Evolutionary conservation across 2,888 invertebrate species (phyloP).

Genomic region (Loripinus fragilis): DNA sequence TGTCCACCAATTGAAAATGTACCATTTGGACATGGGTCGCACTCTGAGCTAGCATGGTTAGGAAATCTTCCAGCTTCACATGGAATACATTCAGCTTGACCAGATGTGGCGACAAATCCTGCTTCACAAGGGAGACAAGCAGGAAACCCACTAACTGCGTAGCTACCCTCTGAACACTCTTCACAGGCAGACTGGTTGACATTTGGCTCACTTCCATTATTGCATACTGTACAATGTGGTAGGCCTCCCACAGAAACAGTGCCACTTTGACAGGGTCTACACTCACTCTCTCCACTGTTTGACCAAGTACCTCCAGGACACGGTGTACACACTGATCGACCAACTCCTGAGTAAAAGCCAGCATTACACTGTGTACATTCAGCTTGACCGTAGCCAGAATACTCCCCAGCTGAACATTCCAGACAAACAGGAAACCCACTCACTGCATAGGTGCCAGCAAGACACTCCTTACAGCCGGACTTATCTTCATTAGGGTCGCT

Average conservation of each 20-base stretch:
- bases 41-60: background rate
- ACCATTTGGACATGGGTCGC: background rate
- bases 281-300: too few species aligned
- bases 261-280: too few species aligned
- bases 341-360: background rate
- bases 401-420: background rate
- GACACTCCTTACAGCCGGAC: background rate
- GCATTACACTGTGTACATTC: background rate
- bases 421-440: background rate
- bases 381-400: background rate
- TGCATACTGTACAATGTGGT: too few species aligned
- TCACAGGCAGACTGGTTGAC: too few species aligned
- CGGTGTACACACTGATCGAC: background rate
- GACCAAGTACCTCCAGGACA: background rate
- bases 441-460: background rate
- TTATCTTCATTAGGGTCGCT: background rate
- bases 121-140: background rate
- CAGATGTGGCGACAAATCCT: background rate
- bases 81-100: background rate
- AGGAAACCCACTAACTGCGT: background rate
- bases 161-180: too few species aligned
- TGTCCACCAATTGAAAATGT: background rate
- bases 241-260: too few species aligned
- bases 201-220: too few species aligned
- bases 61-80: background rate